Evolutionary conservation across 2,113 vertebrate genomes (phyloP).

Genomic region (Tenrec ecaudatus): DNA sequence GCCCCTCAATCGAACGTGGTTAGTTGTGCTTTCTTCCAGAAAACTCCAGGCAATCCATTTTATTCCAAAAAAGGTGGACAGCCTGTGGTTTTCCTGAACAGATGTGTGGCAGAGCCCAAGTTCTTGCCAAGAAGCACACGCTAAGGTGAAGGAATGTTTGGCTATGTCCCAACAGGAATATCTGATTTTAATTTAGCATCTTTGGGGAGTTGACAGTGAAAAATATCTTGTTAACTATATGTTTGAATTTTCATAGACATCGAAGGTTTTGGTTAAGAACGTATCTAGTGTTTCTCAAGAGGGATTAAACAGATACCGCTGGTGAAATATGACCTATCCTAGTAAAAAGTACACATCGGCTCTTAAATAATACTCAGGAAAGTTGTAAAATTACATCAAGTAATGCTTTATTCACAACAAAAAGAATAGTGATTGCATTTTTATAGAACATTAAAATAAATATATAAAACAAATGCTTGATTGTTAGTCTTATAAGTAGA

Average conservation of each 20-base stretch:
- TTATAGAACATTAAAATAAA: background rate
- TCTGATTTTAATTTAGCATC: conserved; percentile 42
- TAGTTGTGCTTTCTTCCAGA: conserved; percentile 68
- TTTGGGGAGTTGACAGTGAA: background rate
- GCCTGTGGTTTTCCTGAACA: conserved; percentile 25
- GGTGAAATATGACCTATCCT: background rate
- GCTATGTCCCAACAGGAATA: background rate
- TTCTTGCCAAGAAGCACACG: background rate
- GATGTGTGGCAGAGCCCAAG: background rate
- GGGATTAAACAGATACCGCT: background rate
- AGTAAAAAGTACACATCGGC: background rate
- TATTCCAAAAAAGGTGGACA: conserved; percentile 6
- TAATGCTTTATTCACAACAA: background rate
- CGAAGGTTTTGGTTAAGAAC: conserved; percentile 10
- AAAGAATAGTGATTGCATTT: background rate
- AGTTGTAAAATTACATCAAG: conserved; percentile 5
- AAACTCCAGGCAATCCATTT: background rate
- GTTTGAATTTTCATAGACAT: background rate
- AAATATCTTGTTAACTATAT: background rate
- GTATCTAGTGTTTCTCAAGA: conserved; percentile 21
- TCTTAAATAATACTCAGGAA: conserved; percentile 34
- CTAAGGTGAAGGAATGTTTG: conserved; percentile 8
- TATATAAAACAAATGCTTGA: background rate
- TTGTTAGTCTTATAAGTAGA: background rate
- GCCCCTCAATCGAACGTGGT: conserved; percentile 33